Percentiles rank a stretch among this genome's conserved stretches.
Conservation (phyloP, 2,888 invertebrate species). For the Andrena praecox region DNA sequence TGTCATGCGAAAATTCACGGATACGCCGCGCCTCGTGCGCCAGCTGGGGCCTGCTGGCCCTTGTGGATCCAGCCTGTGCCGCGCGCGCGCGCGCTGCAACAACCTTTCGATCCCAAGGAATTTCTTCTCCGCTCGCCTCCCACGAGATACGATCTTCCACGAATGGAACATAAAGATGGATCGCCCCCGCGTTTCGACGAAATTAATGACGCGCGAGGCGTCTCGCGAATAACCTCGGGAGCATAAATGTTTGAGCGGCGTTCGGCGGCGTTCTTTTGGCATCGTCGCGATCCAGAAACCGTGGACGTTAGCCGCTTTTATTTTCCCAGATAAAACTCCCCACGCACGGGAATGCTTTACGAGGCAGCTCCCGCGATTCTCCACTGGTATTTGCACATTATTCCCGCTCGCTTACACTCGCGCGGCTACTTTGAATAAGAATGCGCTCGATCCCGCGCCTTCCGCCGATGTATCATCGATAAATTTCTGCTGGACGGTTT, state of each 20-base stretch:
- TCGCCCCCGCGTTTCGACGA: not conserved
- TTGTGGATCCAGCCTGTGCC: not conserved
- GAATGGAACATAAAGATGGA: not conserved
- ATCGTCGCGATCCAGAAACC: constrained; percentile 45
- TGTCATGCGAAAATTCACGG: constrained; percentile 62
- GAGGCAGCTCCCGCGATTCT: constrained; percentile 35
- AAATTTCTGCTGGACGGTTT: constrained; percentile 22
- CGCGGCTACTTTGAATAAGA: constrained; percentile 42
- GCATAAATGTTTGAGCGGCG: constrained; percentile 47
- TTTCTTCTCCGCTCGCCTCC: not conserved
- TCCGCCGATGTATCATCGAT: constrained; percentile 52
- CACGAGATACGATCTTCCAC: not conserved
- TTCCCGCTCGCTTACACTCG: constrained; percentile 5
- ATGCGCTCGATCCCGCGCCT: constrained; percentile 41
- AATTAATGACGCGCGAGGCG: constrained; percentile 26
- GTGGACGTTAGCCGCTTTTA: constrained; percentile 46
- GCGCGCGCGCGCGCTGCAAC: not conserved
- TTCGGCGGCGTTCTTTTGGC: constrained; percentile 46
- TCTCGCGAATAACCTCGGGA: constrained; percentile 35
- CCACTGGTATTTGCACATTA: constrained; percentile 37
- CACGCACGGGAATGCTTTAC: constrained; percentile 31
- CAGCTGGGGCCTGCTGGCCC: not conserved
- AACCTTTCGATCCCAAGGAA: not conserved
- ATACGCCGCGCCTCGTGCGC: not conserved
- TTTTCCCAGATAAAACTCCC: constrained; percentile 45